Evolutionary conservation across 2,888 invertebrate species (phyloP).

Genomic region (Venusia cambrica): DNA sequence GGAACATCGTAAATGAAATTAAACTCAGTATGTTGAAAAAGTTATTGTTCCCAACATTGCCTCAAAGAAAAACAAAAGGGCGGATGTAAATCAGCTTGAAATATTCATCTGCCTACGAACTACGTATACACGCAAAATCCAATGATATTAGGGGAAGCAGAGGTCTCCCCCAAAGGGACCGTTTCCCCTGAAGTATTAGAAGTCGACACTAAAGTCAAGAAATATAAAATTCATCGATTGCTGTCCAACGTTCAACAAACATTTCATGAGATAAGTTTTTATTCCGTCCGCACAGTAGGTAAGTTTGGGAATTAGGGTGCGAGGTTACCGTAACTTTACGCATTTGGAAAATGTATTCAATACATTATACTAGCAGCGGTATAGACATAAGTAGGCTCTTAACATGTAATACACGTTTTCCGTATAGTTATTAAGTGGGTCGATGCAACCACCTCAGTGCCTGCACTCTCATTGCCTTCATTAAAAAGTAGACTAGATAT

Average conservation of each 20-base stretch:
- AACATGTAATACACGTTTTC: slow-evolving; percentile 70
- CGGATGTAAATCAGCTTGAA: slow-evolving; percentile 61
- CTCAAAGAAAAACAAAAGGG: slow-evolving; percentile 33
- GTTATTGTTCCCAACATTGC: slow-evolving; percentile 23
- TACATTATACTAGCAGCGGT: slow-evolving; percentile 42
- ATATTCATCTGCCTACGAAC: slow-evolving; percentile 49
- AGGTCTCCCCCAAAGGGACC: slow-evolving; percentile 58
- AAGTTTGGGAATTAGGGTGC: slow-evolving; percentile 6
- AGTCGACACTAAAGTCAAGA: slow-evolving; percentile 56
- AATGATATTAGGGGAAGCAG: slow-evolving; percentile 65
- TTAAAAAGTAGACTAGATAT: slow-evolving; percentile 56
- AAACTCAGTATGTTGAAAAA: slow-evolving; percentile 9
- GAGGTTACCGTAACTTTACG: neutral
- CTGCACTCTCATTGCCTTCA: slow-evolving; percentile 54
- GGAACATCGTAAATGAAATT: slow-evolving; percentile 4
- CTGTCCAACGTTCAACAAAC: slow-evolving; percentile 53
- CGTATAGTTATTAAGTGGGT: slow-evolving; percentile 59
- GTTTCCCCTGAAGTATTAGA: slow-evolving; percentile 68
- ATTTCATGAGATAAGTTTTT: slow-evolving; percentile 33
- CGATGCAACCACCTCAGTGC: slow-evolving; percentile 41
- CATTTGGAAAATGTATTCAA: neutral
- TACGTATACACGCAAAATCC: slow-evolving; percentile 65
- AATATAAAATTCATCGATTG: slow-evolving; percentile 73
- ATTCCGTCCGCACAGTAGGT: slow-evolving; percentile 7
- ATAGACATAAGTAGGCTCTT: slow-evolving; percentile 65